Base-by-base conservation (phyloP, 1,140 invertebrate species). In the Drosophila takahashii region DNA sequence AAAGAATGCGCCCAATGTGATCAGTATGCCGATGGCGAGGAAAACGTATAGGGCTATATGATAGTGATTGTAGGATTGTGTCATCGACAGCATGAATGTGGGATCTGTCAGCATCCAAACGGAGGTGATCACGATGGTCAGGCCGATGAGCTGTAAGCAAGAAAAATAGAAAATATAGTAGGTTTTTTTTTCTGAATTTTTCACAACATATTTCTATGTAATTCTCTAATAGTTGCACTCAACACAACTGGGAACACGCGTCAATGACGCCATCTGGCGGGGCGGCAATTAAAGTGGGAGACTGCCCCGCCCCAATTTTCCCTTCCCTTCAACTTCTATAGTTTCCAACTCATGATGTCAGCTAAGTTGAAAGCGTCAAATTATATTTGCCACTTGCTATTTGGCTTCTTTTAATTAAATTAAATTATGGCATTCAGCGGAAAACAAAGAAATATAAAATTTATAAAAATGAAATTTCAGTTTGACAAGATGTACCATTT, bases 1-100 rank as follows among this genome's bases (percentile, higher is more conserved):
- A 32, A 98, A 94, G 92, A 98, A 96, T 1, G 97, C 96, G 22
- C 98, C 95, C 42, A 97, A 90, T 71, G 98, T 95, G 87, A 98
- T 96, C 36, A 98, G 90, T 39, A 95, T 92, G 4, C 98, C 98
- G 56, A 91, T 91, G 44, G 94, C 95, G 65, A 99, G 94, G 62
- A 98, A 93, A 51, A 97, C 94, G 92, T 96, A 95, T 56, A 96
- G 92, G 66, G 96, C 95, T 81, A 94, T 94, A 76, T 95, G 94
- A 79, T 95, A 96, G 83, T 96, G 95, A 26, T 94, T 93, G 73
- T 95, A 93, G 72, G 96, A 94, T 75, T 95, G 94, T 10, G 96
- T 93, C 73, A 96, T 92, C 0, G 95, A 95, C 18, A 96, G 92
- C 62, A 96, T 95, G 62, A 96, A 95, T 52, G 95, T 94, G 44